Evolutionary conservation across 92 coral and sea anemone genomes (phyloP).

Genomic region (Epizoanthus rinbou): DNA sequence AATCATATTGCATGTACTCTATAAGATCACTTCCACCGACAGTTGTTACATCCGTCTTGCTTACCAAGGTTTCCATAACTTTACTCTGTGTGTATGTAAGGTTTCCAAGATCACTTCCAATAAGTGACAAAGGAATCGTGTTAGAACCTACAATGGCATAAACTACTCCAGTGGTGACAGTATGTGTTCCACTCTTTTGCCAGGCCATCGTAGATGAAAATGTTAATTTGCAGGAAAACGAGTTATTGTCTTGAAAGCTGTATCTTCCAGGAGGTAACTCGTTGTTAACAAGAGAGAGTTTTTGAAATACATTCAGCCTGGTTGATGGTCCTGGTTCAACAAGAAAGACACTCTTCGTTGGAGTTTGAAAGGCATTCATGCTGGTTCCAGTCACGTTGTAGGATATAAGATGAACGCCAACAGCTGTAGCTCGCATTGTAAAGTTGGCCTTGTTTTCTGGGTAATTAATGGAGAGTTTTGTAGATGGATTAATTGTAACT

Average conservation of each 20-base stretch:
- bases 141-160: background rate
- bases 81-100: background rate
- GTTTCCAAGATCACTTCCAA: conserved; percentile 42
- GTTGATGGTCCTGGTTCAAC: conserved; percentile 25
- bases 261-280: conserved; percentile 54
- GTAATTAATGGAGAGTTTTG: conserved; percentile 1
- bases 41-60: background rate
- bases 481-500: conserved; percentile 36
- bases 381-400: conserved; percentile 36
- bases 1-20: conserved; percentile 41
- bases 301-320: conserved; percentile 10
- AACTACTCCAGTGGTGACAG: conserved; percentile 49
- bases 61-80: conserved; percentile 15
- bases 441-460: conserved; percentile 22
- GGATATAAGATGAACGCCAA: conserved; percentile 36
- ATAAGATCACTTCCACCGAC: conserved; percentile 25
- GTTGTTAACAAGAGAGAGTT: conserved; percentile 29
- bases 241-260: conserved; percentile 4
- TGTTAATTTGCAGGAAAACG: conserved; percentile 35
- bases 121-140: conserved; percentile 45
- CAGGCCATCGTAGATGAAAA: conserved; percentile 48
- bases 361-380: conserved; percentile 42
- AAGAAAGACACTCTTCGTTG: conserved; percentile 38
- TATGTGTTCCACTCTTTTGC: conserved; percentile 13
- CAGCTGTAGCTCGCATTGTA: conserved; percentile 23